These are phyloP conservation scores for Oreonectes daqikongensis DNA, from an alignment of 2,797 vertebrate species.

Conservation along the genomic window DNA sequence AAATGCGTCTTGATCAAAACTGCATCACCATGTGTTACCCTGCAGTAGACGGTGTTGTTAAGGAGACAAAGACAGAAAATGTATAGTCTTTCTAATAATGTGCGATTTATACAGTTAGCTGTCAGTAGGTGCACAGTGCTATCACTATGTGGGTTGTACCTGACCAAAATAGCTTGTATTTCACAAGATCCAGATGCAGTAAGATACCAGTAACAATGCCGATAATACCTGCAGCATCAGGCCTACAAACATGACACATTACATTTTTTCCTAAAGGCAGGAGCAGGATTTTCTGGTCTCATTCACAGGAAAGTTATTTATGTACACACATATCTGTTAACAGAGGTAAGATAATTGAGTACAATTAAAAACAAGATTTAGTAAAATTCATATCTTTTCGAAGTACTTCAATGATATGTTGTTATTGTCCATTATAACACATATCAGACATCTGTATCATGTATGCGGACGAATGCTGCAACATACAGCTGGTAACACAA, in stretches of 20 bases:
- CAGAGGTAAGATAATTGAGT: no score
- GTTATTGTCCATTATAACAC: neutral
- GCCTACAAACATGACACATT: neutral
- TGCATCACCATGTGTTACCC: neutral
- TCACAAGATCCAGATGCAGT: constrained; percentile 50
- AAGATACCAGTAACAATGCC: constrained; percentile 18
- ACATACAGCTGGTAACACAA: neutral
- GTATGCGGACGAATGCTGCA: neutral
- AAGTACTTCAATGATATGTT: neutral
- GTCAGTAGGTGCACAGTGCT: constrained; percentile 54
- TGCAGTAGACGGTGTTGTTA: constrained; percentile 67
- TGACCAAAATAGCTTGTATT: constrained; percentile 52
- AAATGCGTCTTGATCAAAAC: constrained; percentile 33
- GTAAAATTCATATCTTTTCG: neutral
- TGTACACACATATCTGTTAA: no score
- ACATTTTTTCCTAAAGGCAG: neutral
- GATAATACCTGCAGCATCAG: neutral
- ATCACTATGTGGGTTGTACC: constrained; percentile 60
- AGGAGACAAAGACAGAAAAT: constrained; percentile 67
- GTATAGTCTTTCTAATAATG: constrained; percentile 57
- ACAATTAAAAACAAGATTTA: no score
- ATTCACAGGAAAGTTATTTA: neutral
- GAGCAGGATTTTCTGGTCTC: neutral
- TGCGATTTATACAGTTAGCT: constrained; percentile 65
- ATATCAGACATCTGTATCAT: neutral